Conservation (phyloP, 2,113 vertebrate species). For the Tichodroma muraria region DNA sequence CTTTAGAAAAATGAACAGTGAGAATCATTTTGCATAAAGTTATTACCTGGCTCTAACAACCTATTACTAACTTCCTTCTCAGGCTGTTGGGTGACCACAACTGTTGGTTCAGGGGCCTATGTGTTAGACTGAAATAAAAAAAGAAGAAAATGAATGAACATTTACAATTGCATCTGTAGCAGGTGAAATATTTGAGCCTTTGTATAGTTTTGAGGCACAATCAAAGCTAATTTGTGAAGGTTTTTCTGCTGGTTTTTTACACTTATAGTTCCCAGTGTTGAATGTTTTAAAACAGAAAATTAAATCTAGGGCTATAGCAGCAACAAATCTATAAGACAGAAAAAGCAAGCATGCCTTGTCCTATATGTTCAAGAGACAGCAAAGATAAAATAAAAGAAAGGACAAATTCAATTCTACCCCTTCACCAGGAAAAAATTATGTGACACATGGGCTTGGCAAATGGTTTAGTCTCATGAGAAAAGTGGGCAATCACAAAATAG, state of each 20-base stretch:
- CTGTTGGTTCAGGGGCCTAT: neutral
- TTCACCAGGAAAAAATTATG: neutral
- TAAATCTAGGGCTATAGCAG: neutral
- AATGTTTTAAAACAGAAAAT: neutral
- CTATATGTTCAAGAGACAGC: neutral
- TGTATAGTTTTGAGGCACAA: neutral
- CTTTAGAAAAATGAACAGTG: conserved; percentile 18
- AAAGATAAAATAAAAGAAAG: neutral
- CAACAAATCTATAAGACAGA: neutral
- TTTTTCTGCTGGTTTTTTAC: neutral
- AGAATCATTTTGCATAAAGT: conserved; percentile 9
- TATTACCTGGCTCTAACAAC: neutral
- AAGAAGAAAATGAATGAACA: neutral
- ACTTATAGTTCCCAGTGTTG: neutral
- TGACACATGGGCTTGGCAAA: neutral
- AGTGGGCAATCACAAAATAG: neutral
- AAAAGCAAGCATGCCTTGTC: neutral
- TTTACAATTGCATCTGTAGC: neutral
- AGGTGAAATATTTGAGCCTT: neutral
- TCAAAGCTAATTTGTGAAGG: neutral
- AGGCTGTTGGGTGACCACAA: neutral
- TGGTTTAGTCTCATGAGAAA: neutral
- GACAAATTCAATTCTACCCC: neutral
- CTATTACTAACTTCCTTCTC: neutral
- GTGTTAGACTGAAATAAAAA: neutral